These are phyloP conservation scores for Channallabes apus DNA, from an alignment of 2,797 vertebrate species.

Conservation along the genomic window DNA sequence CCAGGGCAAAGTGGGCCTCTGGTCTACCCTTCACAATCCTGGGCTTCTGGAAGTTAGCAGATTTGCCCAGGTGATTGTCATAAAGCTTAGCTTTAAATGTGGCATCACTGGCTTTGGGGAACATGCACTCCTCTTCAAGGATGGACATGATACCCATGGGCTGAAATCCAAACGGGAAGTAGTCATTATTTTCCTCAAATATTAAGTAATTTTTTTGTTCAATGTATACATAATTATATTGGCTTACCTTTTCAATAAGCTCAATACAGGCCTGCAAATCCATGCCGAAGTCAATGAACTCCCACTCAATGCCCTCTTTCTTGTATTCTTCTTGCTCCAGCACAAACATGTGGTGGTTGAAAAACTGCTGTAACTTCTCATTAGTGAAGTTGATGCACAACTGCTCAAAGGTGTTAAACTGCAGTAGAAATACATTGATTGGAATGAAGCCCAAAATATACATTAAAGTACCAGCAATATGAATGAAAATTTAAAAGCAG, in stretches of 20 bases:
- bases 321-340: too few relatives aligned
- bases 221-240: not conserved
- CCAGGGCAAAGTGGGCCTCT: conserved; percentile 77
- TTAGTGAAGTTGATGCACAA: too few relatives aligned
- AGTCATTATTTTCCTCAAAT: too few relatives aligned
- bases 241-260: conserved; percentile 75
- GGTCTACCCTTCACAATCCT: conserved; percentile 73
- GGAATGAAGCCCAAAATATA: not conserved
- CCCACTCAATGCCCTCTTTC: too few relatives aligned
- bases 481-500: not conserved
- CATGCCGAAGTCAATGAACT: conserved; percentile 79
- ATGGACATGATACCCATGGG: conserved; percentile 92
- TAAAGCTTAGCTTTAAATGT: conserved; percentile 66
- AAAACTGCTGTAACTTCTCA: too few relatives aligned
- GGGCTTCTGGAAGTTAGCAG: conserved; percentile 77
- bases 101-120: conserved; percentile 82
- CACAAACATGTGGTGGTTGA: too few relatives aligned
- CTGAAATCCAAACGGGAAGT: conserved; percentile 47
- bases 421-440: not conserved
- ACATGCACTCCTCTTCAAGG: conserved; percentile 96
- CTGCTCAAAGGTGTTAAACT: conserved; percentile 65
- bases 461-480: not conserved
- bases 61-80: conserved; percentile 82
- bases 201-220: not conserved
- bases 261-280: conserved; percentile 78